Evolutionary conservation across 2,797 vertebrate species (phyloP), one percentile per base, ranked within the genome.

Genomic region (Limosa lapponica): DNA sequence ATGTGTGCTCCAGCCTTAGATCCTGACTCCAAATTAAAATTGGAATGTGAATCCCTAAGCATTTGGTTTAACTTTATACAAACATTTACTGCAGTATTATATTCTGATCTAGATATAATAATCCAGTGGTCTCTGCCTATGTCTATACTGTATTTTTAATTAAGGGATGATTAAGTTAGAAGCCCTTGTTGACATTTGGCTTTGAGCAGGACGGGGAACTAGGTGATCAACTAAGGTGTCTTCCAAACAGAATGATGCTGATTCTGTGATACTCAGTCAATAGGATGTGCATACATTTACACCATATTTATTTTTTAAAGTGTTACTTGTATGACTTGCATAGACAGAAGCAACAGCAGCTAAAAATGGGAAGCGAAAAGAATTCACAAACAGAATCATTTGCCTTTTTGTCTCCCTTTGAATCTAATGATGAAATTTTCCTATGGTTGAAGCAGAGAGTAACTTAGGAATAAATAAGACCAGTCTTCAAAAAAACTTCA

Each of bases 11-110:
- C 49, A 59, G 57, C 51, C 41, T 93, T 79, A 66, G 3, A 2
- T 86, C 90, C 51, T 73, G 55, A 66, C 44, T 84, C n/a, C 75
- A 82, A 92, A 84, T 92, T 69, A 87, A 85, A 96, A 72, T 48
- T 71, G 57, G 49, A 85, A 69, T 80, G 46, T 66, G 54, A 93
- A 75, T 83, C 82, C 48, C 58, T 52, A 43, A 71, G 66, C n/a
- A n/a, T 91, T 86, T 27, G 41, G 34, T 79, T 91, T 82, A 85
- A 54, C 46, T 85, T 78, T 37, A 55, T 75, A 24, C 66, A 92
- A 84, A 75, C n/a, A 64, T 89, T 87, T 82, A 54, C 39, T 82
- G 51, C 59, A 55, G 66, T 51, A n/a, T 75, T 94, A 23, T 43
- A 13, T 70, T 84, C 61, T 81, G 55, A 77, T 77, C 23, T 67